Evolutionary conservation across 2,113 vertebrate genomes (phyloP), one percentile per base, ranked within the genome.

Genomic region (Aleadryas rufinucha): DNA sequence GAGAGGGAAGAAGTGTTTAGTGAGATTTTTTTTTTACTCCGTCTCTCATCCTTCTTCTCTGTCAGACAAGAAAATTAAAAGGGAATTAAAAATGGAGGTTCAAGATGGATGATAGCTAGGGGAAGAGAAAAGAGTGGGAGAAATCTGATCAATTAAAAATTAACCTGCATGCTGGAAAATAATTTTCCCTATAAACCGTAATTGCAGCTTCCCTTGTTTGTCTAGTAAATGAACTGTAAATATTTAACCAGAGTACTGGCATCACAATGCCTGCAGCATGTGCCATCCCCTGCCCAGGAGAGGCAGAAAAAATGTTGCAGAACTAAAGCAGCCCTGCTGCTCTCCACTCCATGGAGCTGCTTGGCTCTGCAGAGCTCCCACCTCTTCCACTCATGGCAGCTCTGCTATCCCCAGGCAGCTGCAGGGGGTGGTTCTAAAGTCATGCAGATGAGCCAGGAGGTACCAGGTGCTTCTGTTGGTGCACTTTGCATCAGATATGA

Each of bases 211-310:
- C 57, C 9, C 69, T 89, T 71, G 31, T 95, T 97, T 84, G 45
- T 95, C 61, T 13, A 35, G 84, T 65, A 97, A 97, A 97, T 93
- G 44, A 97, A 91, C 84, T 91, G 95, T 97, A 97, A 97, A 97
- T 97, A 96, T 97, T 97, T 97, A 96, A 96, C 89, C 30, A 24
- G 74, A 68, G 70, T 61, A 30, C 42, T 69, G 63, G 80, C 56
- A 31, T 56, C 15, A 20, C 37, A 59, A 52, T 3, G 28, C 31
- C n/a, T 23, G 49, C 35, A 91, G 37, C 42, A 26, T 41, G 35
- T 87, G 65, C 50, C 65, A 54, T 75, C 13, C 22, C 17, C 26
- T 71, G 30, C 49, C 69, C 90, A 64, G 31, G 64, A 90, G 47
- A 81, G 41, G 35, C 76, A 75, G 35, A 88, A 64, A 17, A 77